Base-by-base conservation (phyloP, 2,888 invertebrate species). In the Tinea trinotella region DNA sequence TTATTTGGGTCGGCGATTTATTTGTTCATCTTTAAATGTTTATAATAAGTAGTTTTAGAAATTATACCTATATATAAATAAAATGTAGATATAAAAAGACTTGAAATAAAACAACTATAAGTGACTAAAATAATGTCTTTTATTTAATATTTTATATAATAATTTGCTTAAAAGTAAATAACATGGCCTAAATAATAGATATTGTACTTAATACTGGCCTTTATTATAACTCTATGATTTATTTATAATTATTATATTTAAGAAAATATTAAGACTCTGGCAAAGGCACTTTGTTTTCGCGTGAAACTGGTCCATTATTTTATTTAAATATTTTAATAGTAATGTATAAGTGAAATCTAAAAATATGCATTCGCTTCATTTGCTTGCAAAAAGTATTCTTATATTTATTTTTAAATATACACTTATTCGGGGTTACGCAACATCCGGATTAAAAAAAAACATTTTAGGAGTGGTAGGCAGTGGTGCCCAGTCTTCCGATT, bases 111-210 rank as follows among this genome's bases (percentile, higher is more conserved):
- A 78, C 65, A 61, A 64, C 59, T 55, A 58, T 57, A 58, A 66
- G 68, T 71, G 67, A 68, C 76, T 80, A 83, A 78, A 81, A 82
- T 81, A 83, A 77, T 85, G 85, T 84, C 85, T 85, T 85, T 84
- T 85, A 83, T 82, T 84, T 80, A 74, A 71, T 73, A 69, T 71
- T 71, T 69, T 66, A 63, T 71, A n/a, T 71, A 53, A 20, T 52
- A 19, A 70, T 68, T 69, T 63, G 68, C 67, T 75, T 66, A 63
- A 66, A n/a, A 50, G 15, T 50, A 15, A 50, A 12, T 48, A 67
- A 62, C 74, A 74, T 73, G 70, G 71, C 68, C 67, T 74, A 72
- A 5, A 24, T 48, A 46, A n/a, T 46, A 12, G 15, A 50, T 50
- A 50, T 24, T 9, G 2, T 18, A 18, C 24, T 20, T 50, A 50